phyloP scores from a whole-genome alignment of 2,888 invertebrate species.

The Dryococelus australis region DNA sequence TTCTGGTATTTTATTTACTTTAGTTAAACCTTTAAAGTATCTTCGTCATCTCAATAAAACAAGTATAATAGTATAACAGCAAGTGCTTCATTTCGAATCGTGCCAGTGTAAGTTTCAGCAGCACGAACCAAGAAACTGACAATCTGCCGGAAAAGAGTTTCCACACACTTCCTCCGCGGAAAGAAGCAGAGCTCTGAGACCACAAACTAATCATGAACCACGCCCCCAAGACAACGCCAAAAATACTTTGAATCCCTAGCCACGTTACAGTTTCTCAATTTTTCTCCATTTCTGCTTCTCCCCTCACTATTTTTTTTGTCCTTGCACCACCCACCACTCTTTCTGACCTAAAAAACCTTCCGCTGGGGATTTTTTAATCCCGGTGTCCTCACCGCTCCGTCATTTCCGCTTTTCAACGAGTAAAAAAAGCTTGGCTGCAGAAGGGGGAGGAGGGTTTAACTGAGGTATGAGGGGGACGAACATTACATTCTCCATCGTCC shows the following conservation, averaged over 20 bases:
- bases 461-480: neutral
- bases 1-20: no score
- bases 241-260: neutral
- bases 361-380: conserved; percentile 8
- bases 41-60: no score
- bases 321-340: neutral
- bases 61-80: no score
- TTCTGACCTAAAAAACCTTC: neutral
- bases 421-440: neutral
- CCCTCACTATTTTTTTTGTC: neutral
- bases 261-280: neutral
- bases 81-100: no score
- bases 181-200: no score
- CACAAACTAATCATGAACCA: neutral
- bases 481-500: conserved; percentile 42
- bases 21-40: no score
- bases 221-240: neutral
- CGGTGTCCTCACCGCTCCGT: neutral
- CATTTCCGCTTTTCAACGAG: conserved; percentile 1
- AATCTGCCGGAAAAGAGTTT: no score
- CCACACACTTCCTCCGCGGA: no score
- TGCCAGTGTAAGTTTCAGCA: no score
- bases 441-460: neutral
- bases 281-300: neutral
- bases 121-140: no score